These are phyloP conservation scores for Cygnus buccinator DNA, from an alignment of 2,113 vertebrate species.

Conservation along the genomic window DNA sequence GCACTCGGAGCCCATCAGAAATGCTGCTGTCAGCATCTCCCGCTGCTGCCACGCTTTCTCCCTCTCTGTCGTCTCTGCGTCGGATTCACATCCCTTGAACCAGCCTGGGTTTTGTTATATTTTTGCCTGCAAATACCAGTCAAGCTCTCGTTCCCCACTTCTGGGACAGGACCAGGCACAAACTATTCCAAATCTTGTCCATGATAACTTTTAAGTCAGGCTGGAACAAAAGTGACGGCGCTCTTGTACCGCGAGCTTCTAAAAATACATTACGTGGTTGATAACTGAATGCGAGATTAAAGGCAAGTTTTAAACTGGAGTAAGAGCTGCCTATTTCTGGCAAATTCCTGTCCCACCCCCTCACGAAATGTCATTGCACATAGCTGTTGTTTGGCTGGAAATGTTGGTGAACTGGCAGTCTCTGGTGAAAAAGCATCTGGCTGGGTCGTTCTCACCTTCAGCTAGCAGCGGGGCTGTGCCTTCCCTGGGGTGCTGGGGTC, in stretches of 20 bases:
- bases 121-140: neutral
- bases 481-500: too few relatives aligned
- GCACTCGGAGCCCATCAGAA: neutral
- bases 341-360: neutral
- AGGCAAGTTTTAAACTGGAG: constrained; percentile 24
- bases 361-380: neutral
- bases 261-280: neutral
- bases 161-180: neutral
- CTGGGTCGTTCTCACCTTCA: neutral
- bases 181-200: neutral
- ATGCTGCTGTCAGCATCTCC: neutral
- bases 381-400: neutral
- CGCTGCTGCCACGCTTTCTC: neutral
- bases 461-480: neutral
- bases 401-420: neutral
- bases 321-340: constrained; percentile 35
- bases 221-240: neutral
- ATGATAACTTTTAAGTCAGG: neutral
- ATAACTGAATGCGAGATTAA: constrained; percentile 35
- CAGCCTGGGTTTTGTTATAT: neutral
- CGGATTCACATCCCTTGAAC: neutral
- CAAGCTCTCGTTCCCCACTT: neutral
- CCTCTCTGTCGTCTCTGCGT: neutral
- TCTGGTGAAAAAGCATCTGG: neutral
- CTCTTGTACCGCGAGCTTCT: neutral